Base-by-base conservation (phyloP, 1,140 invertebrate genomes). In the Acromyrmex charruanus region DNA sequence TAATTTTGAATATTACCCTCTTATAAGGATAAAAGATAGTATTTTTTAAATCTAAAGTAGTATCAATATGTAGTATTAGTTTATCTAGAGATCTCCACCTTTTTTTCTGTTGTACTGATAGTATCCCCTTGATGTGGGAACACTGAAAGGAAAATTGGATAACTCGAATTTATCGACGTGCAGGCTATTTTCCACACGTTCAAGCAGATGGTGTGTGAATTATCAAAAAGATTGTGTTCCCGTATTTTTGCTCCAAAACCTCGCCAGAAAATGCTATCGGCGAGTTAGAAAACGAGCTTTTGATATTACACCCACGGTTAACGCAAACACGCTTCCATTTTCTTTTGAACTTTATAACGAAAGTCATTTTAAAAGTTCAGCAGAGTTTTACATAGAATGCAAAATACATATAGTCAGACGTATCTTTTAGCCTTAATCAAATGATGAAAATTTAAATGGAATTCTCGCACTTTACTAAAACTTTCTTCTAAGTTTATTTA, bases 311-410 rank as follows among this genome's bases (percentile, higher is more conserved):
- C 65, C 49, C 31, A 71, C 77, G 49, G 14, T 81, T 55, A 18
- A 31, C 31, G n/a, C 49, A 55, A 69, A 71, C 51, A 68, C 44
- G 49, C 49, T 6, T 25, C 49, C 49, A 69, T 71, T 81, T 81
- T 71, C 77, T 69, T 71, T 71, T 71, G 65, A 69, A 81, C 77
- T 79, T 79, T 79, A 66, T 79, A 66, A 79, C 63, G 63, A 69
- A 69, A 69, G 63, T 55, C 44, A 55, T 14, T 53, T 69, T n/a
- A 69, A 80, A 81, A 69, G 77, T 69, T 81, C 77, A 81, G 5
- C 28, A 16, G 10, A 14, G 31, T 71, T 81, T 81, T 55, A 69
- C 77, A 81, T 69, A 25, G 65, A 58, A 55, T 55, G 4, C 5
- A 69, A 39, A 55, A 81, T 81, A 16, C 4, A 61, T 35, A 44